Base-by-base conservation (phyloP, 2,888 invertebrate genomes). In the Dasypogon diadema region DNA sequence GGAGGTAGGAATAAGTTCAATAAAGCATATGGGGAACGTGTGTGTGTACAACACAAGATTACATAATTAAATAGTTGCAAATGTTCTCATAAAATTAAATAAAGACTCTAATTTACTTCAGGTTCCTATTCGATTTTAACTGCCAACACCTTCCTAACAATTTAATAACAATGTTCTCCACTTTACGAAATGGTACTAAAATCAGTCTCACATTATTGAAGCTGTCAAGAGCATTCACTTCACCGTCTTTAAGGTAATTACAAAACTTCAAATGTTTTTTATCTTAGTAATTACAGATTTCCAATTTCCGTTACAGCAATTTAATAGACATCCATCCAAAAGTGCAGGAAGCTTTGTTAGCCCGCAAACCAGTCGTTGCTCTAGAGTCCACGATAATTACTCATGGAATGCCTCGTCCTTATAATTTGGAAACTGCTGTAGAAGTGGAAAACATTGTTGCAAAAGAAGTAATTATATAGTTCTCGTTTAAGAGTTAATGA, bases 371-470 rank as follows among this genome's bases (percentile, higher is more conserved):
- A 6, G 89, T 99, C 77, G 97, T 99, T 16, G 98, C 98, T 1
- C 87, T 99, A 80, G 99, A 99, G 88, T 97, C 98, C 5, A 97
- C 99, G 0, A 97, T 99, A 78, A 95, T 99, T 8, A 98, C 98
- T 0, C 99, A 99, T 87, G 99, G 99, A 51, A 96, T 99, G 95
- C 98, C 98, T 0, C 93, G 91, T 86, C 99, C 99, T 0, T 88
- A 93, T 70, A 99, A 99, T 87, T 87, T 97, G 63, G 88, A 93
- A 79, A 97, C 96, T 34, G 98, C 98, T 2, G 77, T 90, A 48
- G 88, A 90, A 82, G 93, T 98, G 1, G 96, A 98, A 86, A 87
- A 91, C 70, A 90, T 93, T 77, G 90, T 99, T 21, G 89, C 92
- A 81, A 83, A 89, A 78, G 88, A 90, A 87, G 93, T 93, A 85